Conservation (phyloP, 2,113 vertebrate genomes). For the Vidua macroura region DNA sequence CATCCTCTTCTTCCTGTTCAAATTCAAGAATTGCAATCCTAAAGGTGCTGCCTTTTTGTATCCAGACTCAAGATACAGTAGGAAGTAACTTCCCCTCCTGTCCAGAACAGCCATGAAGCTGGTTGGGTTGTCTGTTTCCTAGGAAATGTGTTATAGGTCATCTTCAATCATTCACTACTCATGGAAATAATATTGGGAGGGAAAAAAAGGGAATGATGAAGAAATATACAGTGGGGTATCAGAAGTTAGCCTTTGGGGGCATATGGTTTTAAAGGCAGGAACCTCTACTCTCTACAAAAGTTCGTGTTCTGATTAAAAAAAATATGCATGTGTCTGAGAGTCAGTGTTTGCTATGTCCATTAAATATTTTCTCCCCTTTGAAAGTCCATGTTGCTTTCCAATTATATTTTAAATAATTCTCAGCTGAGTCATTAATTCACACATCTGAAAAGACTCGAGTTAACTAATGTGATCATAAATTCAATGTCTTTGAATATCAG, state of each 20-base stretch:
- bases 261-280: neutral
- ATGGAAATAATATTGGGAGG: neutral
- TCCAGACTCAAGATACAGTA: neutral
- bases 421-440: constrained; percentile 12
- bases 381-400: neutral
- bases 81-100: neutral
- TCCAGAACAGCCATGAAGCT: neutral
- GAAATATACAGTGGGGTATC: neutral
- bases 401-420: neutral
- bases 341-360: neutral
- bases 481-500: neutral
- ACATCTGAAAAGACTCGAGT: neutral
- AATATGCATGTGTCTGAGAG: fast-evolving
- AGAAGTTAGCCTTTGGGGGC: neutral
- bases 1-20: neutral
- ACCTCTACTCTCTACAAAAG: neutral
- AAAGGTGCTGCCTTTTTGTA: neutral
- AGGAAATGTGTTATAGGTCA: neutral
- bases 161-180: neutral
- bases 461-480: neutral
- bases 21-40: neutral
- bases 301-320: neutral
- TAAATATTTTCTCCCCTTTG: neutral
- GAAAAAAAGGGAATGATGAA: neutral
- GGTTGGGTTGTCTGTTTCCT: neutral